Evolutionary conservation across 2,797 vertebrate species (phyloP).

Genomic region (Apodemus agrarius): DNA sequence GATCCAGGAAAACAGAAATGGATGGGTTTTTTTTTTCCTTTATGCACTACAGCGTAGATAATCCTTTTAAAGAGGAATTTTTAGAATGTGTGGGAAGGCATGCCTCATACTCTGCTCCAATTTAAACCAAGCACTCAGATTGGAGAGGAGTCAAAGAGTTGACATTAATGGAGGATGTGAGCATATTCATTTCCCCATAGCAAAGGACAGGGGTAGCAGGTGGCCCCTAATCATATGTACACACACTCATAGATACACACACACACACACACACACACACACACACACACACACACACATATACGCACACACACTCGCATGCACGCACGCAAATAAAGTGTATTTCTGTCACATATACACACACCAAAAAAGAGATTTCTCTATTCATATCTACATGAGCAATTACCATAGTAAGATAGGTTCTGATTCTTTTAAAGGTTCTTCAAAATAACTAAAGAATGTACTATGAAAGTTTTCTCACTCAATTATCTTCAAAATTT

Average conservation of each 20-base stretch:
- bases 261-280: no score
- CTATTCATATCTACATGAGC: background rate
- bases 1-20: constrained; percentile 35
- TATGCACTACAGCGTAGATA: constrained; percentile 71
- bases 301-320: background rate
- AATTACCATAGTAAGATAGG: background rate
- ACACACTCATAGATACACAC: background rate
- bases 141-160: constrained; percentile 57
- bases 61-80: constrained; percentile 78
- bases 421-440: background rate
- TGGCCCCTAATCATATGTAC: no score
- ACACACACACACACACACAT: background rate
- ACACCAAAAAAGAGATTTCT: background rate
- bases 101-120: constrained; percentile 67
- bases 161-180: constrained; percentile 37
- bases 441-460: background rate
- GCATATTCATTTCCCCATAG: background rate
- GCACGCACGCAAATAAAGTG: background rate
- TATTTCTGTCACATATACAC: background rate
- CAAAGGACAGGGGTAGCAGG: background rate
- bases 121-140: constrained; percentile 70
- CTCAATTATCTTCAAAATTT: constrained; percentile 18
- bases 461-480: background rate
- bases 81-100: constrained; percentile 80
- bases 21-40: constrained; percentile 51